phyloP scores from a whole-genome alignment of 1,140 invertebrate genomes.

The Scaptodrosophila lebanonensis region DNA sequence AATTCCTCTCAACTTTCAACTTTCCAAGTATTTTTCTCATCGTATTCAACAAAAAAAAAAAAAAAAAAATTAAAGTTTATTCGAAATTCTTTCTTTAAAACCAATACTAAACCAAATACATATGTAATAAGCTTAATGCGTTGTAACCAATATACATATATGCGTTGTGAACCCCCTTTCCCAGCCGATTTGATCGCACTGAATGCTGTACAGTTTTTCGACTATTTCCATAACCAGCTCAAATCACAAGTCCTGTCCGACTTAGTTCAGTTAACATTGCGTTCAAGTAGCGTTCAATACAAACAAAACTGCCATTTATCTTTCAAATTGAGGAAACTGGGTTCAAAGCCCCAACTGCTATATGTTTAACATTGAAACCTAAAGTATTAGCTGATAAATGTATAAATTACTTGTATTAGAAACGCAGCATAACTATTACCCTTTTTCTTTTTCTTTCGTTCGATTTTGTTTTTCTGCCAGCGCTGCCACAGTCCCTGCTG shows the following conservation, averaged over 20 bases:
- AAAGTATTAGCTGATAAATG: constrained; percentile 63
- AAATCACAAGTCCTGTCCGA: too few species aligned
- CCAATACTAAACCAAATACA: constrained; percentile 44
- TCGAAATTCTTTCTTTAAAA: constrained; percentile 63
- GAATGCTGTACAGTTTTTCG: constrained; percentile 40
- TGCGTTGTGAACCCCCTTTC: constrained; percentile 12
- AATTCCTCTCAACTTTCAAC: constrained; percentile 76
- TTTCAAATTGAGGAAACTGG: constrained; percentile 48
- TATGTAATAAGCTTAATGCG: constrained; percentile 53
- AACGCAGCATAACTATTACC: constrained; percentile 38
- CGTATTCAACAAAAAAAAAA: too few species aligned
- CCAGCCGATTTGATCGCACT: constrained; percentile 32
- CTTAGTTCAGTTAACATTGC: too few species aligned
- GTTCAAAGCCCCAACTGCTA: constrained; percentile 44
- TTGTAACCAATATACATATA: constrained; percentile 24
- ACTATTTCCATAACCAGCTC: constrained; percentile 8
- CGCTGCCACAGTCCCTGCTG: constrained; percentile 6
- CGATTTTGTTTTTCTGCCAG: constrained; percentile 6
- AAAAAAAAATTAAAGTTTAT: constrained; percentile 53
- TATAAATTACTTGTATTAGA: constrained; percentile 61
- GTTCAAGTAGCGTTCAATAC: too few species aligned
- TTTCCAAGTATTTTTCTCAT: constrained; percentile 77
- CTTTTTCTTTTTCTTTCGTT: constrained; percentile 19
- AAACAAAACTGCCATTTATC: background rate
- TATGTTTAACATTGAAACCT: constrained; percentile 30